phyloP scores from a whole-genome alignment of 2,797 vertebrate genomes.

The Meda fulgida region DNA sequence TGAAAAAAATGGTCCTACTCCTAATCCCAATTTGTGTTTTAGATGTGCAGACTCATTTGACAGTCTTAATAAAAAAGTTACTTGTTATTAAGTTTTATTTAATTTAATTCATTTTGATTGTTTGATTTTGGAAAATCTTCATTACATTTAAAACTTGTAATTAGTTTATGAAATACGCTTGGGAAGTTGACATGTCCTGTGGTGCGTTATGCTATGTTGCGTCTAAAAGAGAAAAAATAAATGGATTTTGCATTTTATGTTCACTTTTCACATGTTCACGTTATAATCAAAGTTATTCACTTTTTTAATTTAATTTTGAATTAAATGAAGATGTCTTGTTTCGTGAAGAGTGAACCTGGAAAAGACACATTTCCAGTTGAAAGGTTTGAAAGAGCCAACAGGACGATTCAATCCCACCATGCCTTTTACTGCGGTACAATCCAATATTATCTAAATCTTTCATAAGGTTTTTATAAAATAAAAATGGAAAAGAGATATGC shows the following conservation, averaged over 20 bases:
- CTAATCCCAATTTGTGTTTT: not conserved
- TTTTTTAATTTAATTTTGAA: too few relatives aligned
- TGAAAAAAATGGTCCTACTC: not conserved
- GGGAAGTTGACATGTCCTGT: not conserved
- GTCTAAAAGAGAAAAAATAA: too few relatives aligned
- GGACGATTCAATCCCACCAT: constrained; percentile 47
- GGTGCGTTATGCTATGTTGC: too few relatives aligned
- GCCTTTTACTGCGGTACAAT: constrained; percentile 54
- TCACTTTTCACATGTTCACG: not conserved
- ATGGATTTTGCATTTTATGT: not conserved
- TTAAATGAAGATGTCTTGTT: not conserved
- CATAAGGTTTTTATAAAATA: constrained; percentile 59
- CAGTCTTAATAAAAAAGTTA: not conserved
- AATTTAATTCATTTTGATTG: not conserved
- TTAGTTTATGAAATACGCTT: not conserved
- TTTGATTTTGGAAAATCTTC: not conserved
- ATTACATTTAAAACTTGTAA: not conserved
- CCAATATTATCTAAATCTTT: constrained; percentile 69
- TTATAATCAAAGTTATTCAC: not conserved
- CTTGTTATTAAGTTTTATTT: not conserved
- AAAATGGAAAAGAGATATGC: constrained; percentile 54
- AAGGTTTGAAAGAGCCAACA: not conserved
- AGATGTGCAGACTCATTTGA: not conserved
- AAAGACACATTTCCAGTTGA: not conserved
- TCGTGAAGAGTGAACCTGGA: not conserved